phyloP scores from a whole-genome alignment of 2,888 invertebrate species.

The Boloria euphrosyne region DNA sequence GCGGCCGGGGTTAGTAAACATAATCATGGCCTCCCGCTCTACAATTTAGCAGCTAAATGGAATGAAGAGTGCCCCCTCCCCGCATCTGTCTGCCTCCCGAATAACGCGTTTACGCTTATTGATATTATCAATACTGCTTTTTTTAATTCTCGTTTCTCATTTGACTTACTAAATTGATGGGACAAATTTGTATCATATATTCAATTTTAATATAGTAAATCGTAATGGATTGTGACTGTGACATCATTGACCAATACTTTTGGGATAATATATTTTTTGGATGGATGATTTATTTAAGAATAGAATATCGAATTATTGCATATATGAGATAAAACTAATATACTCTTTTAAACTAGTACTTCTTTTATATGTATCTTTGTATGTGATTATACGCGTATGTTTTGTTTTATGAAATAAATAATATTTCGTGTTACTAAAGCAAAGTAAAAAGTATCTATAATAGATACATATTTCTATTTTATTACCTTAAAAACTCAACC shows the following conservation, averaged over 20 bases:
- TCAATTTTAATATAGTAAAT: not conserved
- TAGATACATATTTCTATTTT: not conserved
- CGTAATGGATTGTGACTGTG: no score
- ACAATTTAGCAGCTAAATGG: slow-evolving; percentile 79
- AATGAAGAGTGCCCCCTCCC: slow-evolving; percentile 72
- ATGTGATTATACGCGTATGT: no score
- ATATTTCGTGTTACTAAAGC: no score
- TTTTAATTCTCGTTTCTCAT: slow-evolving; percentile 4
- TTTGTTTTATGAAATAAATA: no score
- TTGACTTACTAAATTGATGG: not conserved
- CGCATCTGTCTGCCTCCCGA: slow-evolving; percentile 55
- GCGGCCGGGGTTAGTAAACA: slow-evolving; percentile 75
- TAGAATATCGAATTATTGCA: no score
- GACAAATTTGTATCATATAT: not conserved
- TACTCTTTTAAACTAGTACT: no score
- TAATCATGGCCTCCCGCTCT: slow-evolving; percentile 76
- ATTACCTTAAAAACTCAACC: not conserved
- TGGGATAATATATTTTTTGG: no score
- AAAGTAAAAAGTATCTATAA: no score
- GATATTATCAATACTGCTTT: slow-evolving; percentile 43
- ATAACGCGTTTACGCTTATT: slow-evolving; percentile 59
- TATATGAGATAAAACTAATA: no score
- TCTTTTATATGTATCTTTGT: no score
- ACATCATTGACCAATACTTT: no score
- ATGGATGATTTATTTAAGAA: no score